Evolutionary conservation across 2,888 invertebrate species (phyloP).

Genomic region (Dusona sp.): DNA sequence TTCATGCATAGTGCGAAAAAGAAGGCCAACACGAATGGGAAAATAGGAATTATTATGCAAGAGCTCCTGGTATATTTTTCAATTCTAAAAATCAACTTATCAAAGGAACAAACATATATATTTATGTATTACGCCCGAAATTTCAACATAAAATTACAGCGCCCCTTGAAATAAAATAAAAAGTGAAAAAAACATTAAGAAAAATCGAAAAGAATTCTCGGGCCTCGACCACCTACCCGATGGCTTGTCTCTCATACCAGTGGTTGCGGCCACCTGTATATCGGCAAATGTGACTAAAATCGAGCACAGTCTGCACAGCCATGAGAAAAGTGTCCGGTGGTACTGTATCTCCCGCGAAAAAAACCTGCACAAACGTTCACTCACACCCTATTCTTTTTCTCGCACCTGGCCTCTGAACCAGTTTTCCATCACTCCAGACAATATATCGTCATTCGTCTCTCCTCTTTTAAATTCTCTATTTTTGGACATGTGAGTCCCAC

Average conservation of each 20-base stretch:
- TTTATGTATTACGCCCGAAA: neutral
- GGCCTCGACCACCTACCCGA: constrained; percentile 30
- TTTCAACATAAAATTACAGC: neutral
- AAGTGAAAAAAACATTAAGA: neutral
- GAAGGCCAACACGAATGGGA: constrained; percentile 26
- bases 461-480: constrained; percentile 49
- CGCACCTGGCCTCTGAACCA: constrained; percentile 46
- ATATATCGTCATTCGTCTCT: constrained; percentile 10
- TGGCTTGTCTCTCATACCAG: constrained; percentile 13
- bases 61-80: neutral
- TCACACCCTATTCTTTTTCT: neutral
- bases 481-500: constrained; percentile 26
- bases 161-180: neutral
- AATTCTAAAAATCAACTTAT: neutral
- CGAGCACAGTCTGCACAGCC: constrained; percentile 12
- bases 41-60: constrained; percentile 20
- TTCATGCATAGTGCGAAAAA: constrained; percentile 50
- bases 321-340: constrained; percentile 31
- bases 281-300: constrained; percentile 15
- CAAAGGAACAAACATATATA: neutral
- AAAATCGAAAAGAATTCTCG: constrained; percentile 5
- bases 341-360: neutral
- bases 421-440: constrained; percentile 23
- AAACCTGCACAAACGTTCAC: constrained; percentile 48
- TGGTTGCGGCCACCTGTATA: constrained; percentile 54